These are phyloP conservation scores for human (Homo sapiens) DNA, from an alignment of 2,113 vertebrate genomes.

Conservation along the genomic window GRCh38 chr11:33689501-33690000, in stretches of 20 bases:
- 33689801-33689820: background rate
- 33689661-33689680: background rate
- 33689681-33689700: background rate
- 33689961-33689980: background rate
- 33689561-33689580: background rate
- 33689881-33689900: too few relatives aligned
- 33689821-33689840: background rate
- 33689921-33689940: background rate
- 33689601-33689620: background rate
- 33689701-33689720: background rate
- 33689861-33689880: background rate
- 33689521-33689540: background rate
- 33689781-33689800: background rate
- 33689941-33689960: background rate
- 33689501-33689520: accelerated
- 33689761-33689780: background rate
- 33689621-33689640: background rate
- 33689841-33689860: background rate
- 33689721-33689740: background rate
- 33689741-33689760: too few relatives aligned
- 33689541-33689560: background rate
- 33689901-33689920: background rate
- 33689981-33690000: background rate
- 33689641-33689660: too few relatives aligned
- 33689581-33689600: accelerated